Base-by-base conservation (phyloP, 2,888 invertebrate genomes). In the Galeopsomyia nigrocyanea region DNA sequence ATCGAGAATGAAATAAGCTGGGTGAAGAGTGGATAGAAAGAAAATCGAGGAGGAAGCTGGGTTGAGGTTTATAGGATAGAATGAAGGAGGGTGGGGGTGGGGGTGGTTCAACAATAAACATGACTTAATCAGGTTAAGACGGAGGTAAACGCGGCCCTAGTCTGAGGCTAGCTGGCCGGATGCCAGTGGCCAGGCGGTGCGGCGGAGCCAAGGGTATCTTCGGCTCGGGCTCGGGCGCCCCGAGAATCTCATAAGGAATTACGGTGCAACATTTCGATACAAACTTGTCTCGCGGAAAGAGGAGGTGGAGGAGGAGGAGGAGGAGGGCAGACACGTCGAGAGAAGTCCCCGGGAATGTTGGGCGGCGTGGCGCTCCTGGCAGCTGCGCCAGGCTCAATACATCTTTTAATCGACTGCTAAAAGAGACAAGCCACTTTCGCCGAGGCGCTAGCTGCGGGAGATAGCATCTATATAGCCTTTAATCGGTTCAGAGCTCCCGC, bases 81-180 rank as follows among this genome's bases (percentile, higher is more conserved):
- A 5, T 39, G 13, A 10, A 10, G 39, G 39, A 39, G 13, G 10
- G 7, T 3, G 10, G 39, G 39, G 39, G 39, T 1, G 39, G 39
- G 13, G 39, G 39, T 13, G 39, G 39, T 39, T 39, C 68, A 75
- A 76, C 76, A 81, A 81, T 81, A 80, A 82, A 81, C 77, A 79
- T 77, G 78, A 77, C 78, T 82, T 80, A 81, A 81, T 82, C 81
- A 80, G 78, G 78, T 81, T 80, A 79, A 81, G 79, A 82, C 80
- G 75, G 76, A 77, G 69, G 39, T 39, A 39, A 39, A 13, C 39
- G 39, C 13, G 39, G 9, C 64, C 75, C 10, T 10, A 5, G 39
- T 39, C 13, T 39, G 39, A 39, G 39, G 39, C 7, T 10, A 39
- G 76, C 78, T 80, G 75, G 55, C 68, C 17, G 49, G 21, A 68